Percentiles rank a stretch among this genome's conserved stretches.
Evolutionary conservation across 2,113 vertebrate genomes (phyloP).

Genomic region (Bubo bubo): DNA sequence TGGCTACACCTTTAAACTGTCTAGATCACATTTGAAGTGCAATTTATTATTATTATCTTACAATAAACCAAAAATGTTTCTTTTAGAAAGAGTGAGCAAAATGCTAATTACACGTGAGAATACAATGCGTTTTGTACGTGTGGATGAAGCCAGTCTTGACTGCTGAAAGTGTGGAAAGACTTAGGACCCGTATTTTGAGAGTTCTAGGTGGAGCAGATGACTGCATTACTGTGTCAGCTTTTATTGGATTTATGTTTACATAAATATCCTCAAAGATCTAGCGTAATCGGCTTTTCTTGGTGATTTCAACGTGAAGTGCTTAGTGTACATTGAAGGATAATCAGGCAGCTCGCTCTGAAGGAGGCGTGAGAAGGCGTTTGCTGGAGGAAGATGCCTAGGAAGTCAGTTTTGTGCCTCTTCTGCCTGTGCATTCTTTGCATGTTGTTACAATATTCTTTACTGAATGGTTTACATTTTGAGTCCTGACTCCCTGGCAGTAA

Average conservation of each 20-base stretch:
- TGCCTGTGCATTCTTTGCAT: background rate
- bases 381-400: background rate
- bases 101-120: background rate
- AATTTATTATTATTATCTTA: background rate
- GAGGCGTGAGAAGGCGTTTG: background rate
- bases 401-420: background rate
- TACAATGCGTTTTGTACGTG: background rate
- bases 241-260: constrained; percentile 13
- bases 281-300: background rate
- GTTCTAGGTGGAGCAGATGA: background rate
- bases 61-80: background rate
- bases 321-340: background rate
- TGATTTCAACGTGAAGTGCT: background rate
- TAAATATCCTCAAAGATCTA: background rate
- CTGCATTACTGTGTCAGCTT: background rate
- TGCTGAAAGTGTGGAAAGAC: background rate
- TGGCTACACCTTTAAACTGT: background rate
- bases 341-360: background rate
- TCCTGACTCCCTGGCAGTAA: background rate
- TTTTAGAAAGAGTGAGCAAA: background rate
- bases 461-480: background rate
- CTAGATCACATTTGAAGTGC: background rate
- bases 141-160: background rate
- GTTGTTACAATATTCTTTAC: background rate
- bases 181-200: background rate